Evolutionary conservation across 2,113 vertebrate genomes (phyloP).

Genomic region (Cebus imitator): DNA sequence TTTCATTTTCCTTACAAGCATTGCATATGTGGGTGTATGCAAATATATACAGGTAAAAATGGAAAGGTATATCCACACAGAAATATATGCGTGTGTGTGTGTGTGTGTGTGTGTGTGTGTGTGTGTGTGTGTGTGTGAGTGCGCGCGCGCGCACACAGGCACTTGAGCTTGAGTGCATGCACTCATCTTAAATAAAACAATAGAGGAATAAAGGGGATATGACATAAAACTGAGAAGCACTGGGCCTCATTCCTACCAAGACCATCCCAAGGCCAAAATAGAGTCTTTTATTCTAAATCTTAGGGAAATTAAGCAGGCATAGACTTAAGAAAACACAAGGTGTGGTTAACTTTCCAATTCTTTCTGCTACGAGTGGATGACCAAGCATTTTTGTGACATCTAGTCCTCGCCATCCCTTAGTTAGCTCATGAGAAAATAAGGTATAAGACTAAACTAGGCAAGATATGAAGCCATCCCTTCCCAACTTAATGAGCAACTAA

Average conservation of each 20-base stretch:
- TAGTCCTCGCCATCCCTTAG: background rate
- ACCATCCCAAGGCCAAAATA: background rate
- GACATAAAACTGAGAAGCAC: background rate
- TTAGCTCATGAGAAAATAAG: background rate
- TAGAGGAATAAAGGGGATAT: background rate
- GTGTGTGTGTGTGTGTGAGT: background rate
- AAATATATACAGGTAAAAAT: background rate
- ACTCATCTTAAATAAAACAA: slow-evolving; percentile 3
- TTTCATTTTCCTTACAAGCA: slow-evolving; percentile 4
- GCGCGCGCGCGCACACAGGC: no score
- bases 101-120: background rate
- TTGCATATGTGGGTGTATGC: background rate
- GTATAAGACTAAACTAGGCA: background rate
- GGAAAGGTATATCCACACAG: background rate
- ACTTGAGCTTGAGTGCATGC: background rate
- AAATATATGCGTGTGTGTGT: background rate
- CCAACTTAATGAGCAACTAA: slow-evolving; percentile 21
- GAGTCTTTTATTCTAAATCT: background rate
- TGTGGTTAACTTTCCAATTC: background rate
- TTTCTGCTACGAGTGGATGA: background rate
- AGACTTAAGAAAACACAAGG: background rate
- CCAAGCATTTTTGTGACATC: background rate
- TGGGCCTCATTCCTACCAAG: background rate
- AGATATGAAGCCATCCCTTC: background rate
- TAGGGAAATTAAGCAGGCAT: background rate